Base-by-base conservation (phyloP, 2,797 vertebrate genomes). In the Babyrousa celebensis region DNA sequence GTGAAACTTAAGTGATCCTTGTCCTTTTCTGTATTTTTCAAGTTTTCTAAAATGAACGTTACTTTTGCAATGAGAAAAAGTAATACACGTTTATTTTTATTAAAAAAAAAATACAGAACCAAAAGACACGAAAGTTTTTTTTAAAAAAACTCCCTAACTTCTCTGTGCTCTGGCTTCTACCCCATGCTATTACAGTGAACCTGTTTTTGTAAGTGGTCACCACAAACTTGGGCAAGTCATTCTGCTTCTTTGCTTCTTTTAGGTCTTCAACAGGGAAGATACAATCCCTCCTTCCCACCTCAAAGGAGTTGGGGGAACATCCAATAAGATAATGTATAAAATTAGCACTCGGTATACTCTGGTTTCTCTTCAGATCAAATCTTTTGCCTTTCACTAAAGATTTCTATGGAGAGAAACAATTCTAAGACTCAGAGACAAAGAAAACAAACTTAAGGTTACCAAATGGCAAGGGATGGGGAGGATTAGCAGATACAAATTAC, bases 21-120 rank as follows among this genome's bases (percentile, higher is more conserved):
- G 65, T 56, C 74, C 67, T 83, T 91, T 58, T 77, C 56, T 60
- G 10, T 82, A 77, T 23, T 89, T 96, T 91, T 88, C 89, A 96
- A 84, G 85, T 36, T 90, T 56, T 65, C 82, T 63, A 79, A n/a
- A 89, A 60, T 36, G 71, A 95, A 58, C 48, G 58, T 25, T 11
- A 79, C 65, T 86, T 86, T 70, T n/a, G 85, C 23, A 48, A 94
- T 27, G 27, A 84, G 67, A 58, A 79, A 96, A 71, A 58, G 65
- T 14, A 72, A 89, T 11, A 77, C 87, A 93, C 52, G 32, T 74
- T 65, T 36, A 40, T 25, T 96, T 89, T 68, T 68, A 88, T 85
- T 85, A 87, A 80, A 85, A 77, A 84, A 77, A 87, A 62, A 93
- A 52, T 29, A 58, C 85, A 92, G 60, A 90, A 88, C 11, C 52